Conservation (phyloP, 2,888 invertebrate species). For the Mactromeris polynyma region DNA sequence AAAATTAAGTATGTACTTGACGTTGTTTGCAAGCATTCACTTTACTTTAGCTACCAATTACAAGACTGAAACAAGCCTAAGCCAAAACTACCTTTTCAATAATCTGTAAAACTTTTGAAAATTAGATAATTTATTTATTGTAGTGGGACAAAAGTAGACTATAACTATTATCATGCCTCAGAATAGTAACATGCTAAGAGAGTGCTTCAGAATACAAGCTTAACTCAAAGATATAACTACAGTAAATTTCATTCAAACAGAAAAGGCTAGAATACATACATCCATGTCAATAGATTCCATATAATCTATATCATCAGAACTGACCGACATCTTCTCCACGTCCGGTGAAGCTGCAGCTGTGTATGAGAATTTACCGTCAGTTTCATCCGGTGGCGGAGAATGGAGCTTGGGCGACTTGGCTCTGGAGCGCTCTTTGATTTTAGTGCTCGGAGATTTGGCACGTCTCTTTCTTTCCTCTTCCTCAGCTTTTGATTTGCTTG, state of each 20-base stretch:
- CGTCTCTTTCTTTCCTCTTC: constrained; percentile 79
- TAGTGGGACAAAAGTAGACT: neutral
- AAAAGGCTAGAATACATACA: constrained; percentile 52
- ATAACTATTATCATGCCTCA: neutral
- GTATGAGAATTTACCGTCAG: constrained; percentile 58
- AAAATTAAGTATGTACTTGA: neutral
- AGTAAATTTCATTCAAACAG: constrained; percentile 2
- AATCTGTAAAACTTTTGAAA: neutral
- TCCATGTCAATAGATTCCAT: constrained; percentile 52
- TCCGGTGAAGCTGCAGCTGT: constrained; percentile 34
- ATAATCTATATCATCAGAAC: constrained; percentile 67
- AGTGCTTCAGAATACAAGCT: neutral
- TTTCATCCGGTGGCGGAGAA: constrained; percentile 81
- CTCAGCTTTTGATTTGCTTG: constrained; percentile 74
- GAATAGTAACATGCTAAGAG: neutral
- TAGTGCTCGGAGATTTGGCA: constrained; percentile 85
- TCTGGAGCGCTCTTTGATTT: constrained; percentile 84
- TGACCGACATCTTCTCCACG: constrained; percentile 61
- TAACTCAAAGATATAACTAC: neutral
- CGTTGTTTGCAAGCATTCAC: neutral
- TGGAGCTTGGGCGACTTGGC: constrained; percentile 81
- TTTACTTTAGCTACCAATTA: neutral
- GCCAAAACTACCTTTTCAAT: neutral
- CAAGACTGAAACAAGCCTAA: neutral
- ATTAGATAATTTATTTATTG: neutral